Conservation (phyloP, 2,888 invertebrate genomes). For the Sympetrum striolatum region DNA sequence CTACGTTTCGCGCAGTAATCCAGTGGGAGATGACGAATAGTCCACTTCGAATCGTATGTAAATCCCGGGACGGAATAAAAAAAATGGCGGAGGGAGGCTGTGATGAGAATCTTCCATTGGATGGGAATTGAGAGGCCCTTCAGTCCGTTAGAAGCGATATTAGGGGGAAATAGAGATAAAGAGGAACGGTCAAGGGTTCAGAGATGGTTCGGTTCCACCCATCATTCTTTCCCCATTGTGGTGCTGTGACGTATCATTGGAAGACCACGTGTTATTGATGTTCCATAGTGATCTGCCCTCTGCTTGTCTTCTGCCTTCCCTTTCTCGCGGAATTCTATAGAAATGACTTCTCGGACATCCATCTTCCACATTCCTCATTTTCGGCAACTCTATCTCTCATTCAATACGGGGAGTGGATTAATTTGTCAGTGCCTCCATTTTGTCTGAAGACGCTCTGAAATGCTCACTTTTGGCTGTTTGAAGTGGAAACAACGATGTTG, state of each 20-base stretch:
- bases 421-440: not conserved
- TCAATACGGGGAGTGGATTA: not conserved
- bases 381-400: not conserved
- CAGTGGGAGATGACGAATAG: not conserved
- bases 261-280: slow-evolving; percentile 39
- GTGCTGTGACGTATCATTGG: slow-evolving; percentile 4
- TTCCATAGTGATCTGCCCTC: not conserved
- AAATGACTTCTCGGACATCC: slow-evolving; percentile 6
- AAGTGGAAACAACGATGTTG: not conserved
- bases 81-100: not conserved
- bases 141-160: not conserved
- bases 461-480: not conserved
- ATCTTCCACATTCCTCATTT: slow-evolving; percentile 13
- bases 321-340: slow-evolving; percentile 7
- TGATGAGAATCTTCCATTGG: not conserved
- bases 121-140: not conserved
- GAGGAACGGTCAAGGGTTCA: not conserved
- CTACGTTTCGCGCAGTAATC: not conserved
- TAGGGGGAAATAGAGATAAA: not conserved
- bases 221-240: not conserved
- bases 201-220: not conserved
- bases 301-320: not conserved
- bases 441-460: not conserved
- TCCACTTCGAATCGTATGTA: not conserved
- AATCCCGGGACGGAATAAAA: not conserved